Conservation (phyloP, 2,888 invertebrate genomes). For the Eupithecia subfuscata region DNA sequence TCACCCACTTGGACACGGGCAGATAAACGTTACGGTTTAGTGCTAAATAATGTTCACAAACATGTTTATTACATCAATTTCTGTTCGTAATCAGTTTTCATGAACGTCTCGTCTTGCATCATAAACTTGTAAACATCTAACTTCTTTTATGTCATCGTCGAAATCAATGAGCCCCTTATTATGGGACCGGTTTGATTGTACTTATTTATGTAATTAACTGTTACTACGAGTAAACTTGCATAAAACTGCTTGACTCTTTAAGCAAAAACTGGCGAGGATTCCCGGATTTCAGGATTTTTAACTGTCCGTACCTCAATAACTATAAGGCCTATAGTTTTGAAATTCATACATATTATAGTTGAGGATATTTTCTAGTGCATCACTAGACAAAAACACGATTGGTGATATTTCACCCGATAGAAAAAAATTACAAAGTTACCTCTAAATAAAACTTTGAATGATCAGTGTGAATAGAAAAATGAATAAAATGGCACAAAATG, state of each 20-base stretch:
- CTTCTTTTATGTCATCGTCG: constrained; percentile 13
- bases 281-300: too few relatives aligned
- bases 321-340: too few relatives aligned
- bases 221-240: neutral
- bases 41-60: constrained; percentile 19
- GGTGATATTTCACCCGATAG: too few relatives aligned
- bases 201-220: neutral
- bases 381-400: too few relatives aligned
- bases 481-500: too few relatives aligned
- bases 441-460: too few relatives aligned
- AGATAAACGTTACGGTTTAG: constrained; percentile 14
- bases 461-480: too few relatives aligned
- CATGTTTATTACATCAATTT: constrained; percentile 40
- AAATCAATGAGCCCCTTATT: constrained; percentile 10
- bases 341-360: too few relatives aligned
- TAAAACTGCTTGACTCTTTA: neutral
- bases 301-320: too few relatives aligned
- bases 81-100: constrained; percentile 39
- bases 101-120: constrained; percentile 38
- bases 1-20: constrained; percentile 16
- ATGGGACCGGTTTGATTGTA: neutral
- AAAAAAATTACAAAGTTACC: too few relatives aligned
- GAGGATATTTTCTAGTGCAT: too few relatives aligned
- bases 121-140: constrained; percentile 24
- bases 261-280: too few relatives aligned